phyloP scores from a whole-genome alignment of 2,113 vertebrate genomes.

The Aramus guarauna region DNA sequence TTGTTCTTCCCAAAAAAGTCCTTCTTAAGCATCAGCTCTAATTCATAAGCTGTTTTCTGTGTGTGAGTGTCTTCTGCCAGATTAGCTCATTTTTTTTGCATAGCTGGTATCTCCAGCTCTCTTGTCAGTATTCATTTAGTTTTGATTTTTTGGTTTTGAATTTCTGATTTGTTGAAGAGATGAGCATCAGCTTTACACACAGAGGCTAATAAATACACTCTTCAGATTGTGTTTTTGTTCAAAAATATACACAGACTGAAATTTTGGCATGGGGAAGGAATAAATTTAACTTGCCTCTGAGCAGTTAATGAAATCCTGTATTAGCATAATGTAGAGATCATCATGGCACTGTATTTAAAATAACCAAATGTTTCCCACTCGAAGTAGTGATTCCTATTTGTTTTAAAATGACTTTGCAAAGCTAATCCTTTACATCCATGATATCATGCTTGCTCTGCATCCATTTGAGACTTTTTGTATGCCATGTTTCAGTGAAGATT shows the following conservation, averaged over 20 bases:
- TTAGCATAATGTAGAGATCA: neutral
- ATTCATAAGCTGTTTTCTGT: neutral
- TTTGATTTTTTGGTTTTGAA: neutral
- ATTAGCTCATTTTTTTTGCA: neutral
- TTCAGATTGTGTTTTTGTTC: neutral
- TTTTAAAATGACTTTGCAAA: neutral
- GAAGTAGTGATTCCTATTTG: neutral
- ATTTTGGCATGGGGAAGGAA: neutral
- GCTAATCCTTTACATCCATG: neutral
- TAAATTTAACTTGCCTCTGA: neutral
- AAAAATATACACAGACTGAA: neutral
- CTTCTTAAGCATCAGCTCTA: neutral
- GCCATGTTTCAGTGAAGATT: neutral
- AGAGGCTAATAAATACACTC: neutral
- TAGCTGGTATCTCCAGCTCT: neutral
- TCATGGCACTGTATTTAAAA: neutral
- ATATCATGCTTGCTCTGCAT: neutral
- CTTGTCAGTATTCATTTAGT: neutral
- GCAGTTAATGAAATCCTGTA: neutral
- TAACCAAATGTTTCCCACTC: neutral
- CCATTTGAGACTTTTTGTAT: neutral
- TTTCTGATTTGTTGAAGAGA: neutral
- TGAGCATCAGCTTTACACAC: neutral
- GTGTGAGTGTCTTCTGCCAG: neutral
- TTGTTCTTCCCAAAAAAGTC: neutral